Base-by-base conservation (phyloP, 1,140 invertebrate species). In the Dinoponera quadriceps region DNA sequence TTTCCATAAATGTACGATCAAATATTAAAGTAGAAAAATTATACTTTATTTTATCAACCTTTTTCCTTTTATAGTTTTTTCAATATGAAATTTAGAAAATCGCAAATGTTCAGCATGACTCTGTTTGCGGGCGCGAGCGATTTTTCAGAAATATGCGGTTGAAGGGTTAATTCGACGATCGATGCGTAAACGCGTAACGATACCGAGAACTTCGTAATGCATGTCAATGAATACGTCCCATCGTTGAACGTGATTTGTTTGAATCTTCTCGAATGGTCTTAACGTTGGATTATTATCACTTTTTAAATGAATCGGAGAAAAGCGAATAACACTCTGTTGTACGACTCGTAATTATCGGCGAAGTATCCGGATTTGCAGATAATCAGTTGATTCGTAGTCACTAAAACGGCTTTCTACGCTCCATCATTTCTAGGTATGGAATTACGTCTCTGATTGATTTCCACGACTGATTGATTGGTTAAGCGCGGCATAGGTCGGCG, bases 391-490 rank as follows among this genome's bases (percentile, higher is more conserved):
- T 16, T 77, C 29, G 22, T 57, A 44, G 18, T 60, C n/a, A 29
- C 7, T 71, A 57, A 69, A 71, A 71, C 48, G n/a, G 57, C 38
- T 49, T 68, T 71, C 68, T 80, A 48, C n/a, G n/a, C 16, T 27
- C 20, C 29, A 33, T 20, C 20, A 57, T 80, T 77, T 59, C 51
- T 59, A 18, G 14, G 25, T 33, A 29, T 48, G 29, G 59, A 80
- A 71, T 80, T 80, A 71, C 7, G 66, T 57, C 51, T 69, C 7
- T 22, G 63, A 69, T 78, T 22, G 65, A 57, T 80, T 80, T 71
- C 51, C 65, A 80, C 14, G 22, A 48, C 18, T 69, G 57, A 80
- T 69, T 22, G 75, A 80, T 69, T 22, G 75, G 1, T 59, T 48
- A 51, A 44, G 44, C 33, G 54, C 13, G 16, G 33, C n/a, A 4